Conservation (phyloP, 35 echinoderm and acorn worm species). For the Ptychodera flava region DNA sequence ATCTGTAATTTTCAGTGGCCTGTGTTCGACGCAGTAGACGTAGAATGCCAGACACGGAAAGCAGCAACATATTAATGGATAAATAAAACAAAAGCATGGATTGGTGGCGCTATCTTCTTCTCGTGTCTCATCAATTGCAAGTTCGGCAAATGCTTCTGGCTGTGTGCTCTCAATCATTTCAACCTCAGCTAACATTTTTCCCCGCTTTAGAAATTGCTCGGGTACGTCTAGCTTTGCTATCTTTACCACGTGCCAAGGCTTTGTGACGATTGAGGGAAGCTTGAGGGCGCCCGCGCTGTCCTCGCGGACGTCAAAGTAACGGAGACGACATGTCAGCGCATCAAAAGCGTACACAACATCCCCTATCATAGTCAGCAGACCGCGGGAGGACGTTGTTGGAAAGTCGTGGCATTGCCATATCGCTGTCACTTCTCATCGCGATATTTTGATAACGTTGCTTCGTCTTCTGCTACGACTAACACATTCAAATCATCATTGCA, state of each 20-base stretch:
- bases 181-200: background rate
- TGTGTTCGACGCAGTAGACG: background rate
- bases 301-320: background rate
- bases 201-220: background rate
- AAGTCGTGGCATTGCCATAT: background rate
- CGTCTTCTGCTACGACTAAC: background rate
- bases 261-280: background rate
- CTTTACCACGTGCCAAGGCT: background rate
- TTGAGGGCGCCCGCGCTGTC: background rate
- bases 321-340: background rate
- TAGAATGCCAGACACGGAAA: background rate
- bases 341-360: background rate
- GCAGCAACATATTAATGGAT: background rate
- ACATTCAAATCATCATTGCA: background rate
- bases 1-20: background rate
- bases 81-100: background rate
- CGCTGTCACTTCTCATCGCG: background rate
- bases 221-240: background rate
- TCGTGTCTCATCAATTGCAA: background rate
- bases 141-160: background rate
- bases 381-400: background rate
- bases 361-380: background rate
- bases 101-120: background rate
- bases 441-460: background rate
- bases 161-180: background rate